Evolutionary conservation across 2,797 vertebrate species (phyloP).

Genomic region (Linurgus olivaceus): DNA sequence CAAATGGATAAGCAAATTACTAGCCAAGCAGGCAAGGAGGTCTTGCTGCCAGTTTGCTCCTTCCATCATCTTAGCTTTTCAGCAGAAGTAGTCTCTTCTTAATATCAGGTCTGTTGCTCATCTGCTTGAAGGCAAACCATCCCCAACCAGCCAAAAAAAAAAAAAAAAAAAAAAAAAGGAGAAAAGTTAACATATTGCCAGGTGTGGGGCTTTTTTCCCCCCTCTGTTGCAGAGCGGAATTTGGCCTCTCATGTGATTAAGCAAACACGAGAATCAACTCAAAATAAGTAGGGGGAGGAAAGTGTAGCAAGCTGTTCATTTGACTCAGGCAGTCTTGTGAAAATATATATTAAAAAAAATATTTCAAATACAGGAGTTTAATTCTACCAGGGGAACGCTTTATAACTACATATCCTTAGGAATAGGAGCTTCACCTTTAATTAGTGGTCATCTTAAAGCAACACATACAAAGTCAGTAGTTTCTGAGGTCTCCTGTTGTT

Average conservation of each 20-base stretch:
- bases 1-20: not conserved
- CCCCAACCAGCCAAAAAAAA: not conserved
- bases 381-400: not conserved
- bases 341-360: not conserved
- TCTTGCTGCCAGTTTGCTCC: not conserved
- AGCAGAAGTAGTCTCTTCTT: not conserved
- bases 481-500: not conserved
- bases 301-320: slow-evolving; percentile 25
- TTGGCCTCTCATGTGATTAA: slow-evolving; percentile 16
- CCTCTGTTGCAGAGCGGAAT: not conserved
- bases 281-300: not conserved
- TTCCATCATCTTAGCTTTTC: not conserved
- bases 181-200: not conserved
- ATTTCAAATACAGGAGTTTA: not conserved
- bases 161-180: not conserved
- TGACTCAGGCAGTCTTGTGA: not conserved
- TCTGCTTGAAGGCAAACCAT: not conserved
- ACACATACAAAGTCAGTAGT: not conserved
- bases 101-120: not conserved
- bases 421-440: not conserved
- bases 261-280: not conserved
- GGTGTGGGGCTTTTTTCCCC: accelerated
- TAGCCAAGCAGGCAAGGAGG: not conserved
- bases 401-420: not conserved
- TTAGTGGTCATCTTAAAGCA: not conserved